Conservation (phyloP, 1,140 invertebrate genomes). For the Galleria mellonella region DNA sequence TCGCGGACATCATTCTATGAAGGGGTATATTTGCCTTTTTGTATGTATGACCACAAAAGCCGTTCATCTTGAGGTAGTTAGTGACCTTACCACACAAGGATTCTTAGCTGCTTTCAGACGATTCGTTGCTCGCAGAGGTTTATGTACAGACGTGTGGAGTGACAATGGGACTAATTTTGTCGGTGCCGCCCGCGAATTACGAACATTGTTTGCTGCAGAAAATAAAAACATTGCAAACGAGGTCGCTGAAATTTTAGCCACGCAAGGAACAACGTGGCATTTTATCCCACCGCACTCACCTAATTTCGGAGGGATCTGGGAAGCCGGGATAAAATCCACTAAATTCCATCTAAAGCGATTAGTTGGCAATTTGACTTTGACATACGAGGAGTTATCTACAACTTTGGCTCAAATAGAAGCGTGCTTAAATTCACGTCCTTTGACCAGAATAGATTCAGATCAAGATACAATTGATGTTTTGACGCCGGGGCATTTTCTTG, state of each 20-base stretch:
- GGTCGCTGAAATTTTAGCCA: conserved; percentile 4
- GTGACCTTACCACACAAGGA: neutral
- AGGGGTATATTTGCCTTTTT: conserved; percentile 7
- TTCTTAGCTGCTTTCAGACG: conserved; percentile 1
- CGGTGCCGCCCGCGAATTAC: neutral
- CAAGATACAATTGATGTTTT: neutral
- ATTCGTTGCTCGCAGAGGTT: neutral
- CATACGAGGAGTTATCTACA: conserved; percentile 22
- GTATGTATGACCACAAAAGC: conserved; percentile 14
- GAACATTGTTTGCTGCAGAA: neutral
- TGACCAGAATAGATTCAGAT: conserved; percentile 5
- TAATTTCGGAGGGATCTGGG: conserved; percentile 11
- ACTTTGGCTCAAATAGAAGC: conserved; percentile 25
- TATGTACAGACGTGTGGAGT: neutral
- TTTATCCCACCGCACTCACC: conserved; percentile 8
- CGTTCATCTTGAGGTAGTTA: neutral
- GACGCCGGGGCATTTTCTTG: conserved; percentile 2
- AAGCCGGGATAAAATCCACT: conserved; percentile 11
- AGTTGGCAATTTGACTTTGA: conserved; percentile 17
- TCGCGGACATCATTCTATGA: neutral
- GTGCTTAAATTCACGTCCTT: conserved; percentile 23
- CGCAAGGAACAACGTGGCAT: conserved; percentile 7
- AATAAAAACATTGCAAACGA: neutral
- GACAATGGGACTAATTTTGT: conserved; percentile 3
- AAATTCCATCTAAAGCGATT: conserved; percentile 20